phyloP scores from a whole-genome alignment of 2,113 vertebrate species.

The Engraulis encrasicolus region DNA sequence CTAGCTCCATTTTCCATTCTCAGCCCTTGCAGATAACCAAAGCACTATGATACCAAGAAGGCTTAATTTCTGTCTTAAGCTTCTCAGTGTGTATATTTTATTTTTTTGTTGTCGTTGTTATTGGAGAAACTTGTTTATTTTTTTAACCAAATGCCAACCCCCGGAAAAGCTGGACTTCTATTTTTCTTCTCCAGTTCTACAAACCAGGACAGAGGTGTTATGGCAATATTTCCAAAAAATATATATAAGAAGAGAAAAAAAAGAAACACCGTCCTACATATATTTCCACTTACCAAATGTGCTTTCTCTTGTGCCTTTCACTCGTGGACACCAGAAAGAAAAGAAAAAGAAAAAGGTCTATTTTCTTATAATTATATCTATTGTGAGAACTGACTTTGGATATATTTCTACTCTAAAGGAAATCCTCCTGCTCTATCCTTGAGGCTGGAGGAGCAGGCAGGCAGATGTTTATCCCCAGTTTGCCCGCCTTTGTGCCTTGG shows the following conservation, averaged over 20 bases:
- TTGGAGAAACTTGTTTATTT: slow-evolving; percentile 56
- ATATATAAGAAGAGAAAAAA: too few relatives aligned
- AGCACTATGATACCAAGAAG: slow-evolving; percentile 68
- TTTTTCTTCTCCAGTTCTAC: slow-evolving; percentile 37
- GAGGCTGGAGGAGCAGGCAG: slow-evolving; percentile 29
- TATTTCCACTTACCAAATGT: slow-evolving; percentile 54
- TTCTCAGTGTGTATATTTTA: slow-evolving; percentile 66
- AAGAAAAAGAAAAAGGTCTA: too few relatives aligned
- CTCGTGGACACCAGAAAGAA: slow-evolving; percentile 56
- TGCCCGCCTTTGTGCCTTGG: slow-evolving; percentile 13
- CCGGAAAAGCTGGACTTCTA: slow-evolving; percentile 50
- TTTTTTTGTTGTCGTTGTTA: too few relatives aligned
- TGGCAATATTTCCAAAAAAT: slow-evolving; percentile 44
- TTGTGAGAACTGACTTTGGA: slow-evolving; percentile 68
- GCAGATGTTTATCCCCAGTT: slow-evolving; percentile 9
- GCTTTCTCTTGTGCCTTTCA: slow-evolving; percentile 52
- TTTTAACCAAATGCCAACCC: slow-evolving; percentile 57
- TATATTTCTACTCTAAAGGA: slow-evolving; percentile 61
- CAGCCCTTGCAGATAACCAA: slow-evolving; percentile 66
- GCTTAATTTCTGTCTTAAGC: slow-evolving; percentile 65
- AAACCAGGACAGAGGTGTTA: slow-evolving; percentile 49
- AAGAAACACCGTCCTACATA: slow-evolving; percentile 64
- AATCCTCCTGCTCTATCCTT: slow-evolving; percentile 1
- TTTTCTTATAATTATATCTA: slow-evolving; percentile 70
- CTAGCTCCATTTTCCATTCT: neutral